Evolutionary conservation across 2,797 vertebrate species (phyloP).

Genomic region (Pipistrellus nathusii): DNA sequence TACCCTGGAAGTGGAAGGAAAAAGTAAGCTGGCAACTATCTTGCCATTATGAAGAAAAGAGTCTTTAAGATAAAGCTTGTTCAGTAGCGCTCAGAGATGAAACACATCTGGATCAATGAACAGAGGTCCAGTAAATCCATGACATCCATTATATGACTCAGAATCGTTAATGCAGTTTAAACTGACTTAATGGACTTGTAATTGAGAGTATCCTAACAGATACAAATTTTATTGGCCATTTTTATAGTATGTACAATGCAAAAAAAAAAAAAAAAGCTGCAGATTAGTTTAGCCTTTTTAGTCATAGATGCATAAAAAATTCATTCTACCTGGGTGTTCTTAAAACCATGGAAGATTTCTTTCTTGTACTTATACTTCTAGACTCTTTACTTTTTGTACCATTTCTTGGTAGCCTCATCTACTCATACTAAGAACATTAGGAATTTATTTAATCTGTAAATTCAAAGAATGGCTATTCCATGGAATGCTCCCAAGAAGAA

Average conservation of each 20-base stretch:
- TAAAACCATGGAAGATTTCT: not conserved
- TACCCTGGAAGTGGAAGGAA: not conserved
- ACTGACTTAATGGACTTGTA: not conserved
- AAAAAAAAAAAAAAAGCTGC: not conserved
- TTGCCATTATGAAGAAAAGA: not conserved
- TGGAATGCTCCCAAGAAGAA: not conserved
- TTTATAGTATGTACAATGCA: not conserved
- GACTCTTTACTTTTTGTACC: not conserved
- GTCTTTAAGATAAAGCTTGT: not conserved
- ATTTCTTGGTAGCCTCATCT: not conserved
- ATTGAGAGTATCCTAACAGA: not conserved
- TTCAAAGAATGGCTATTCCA: not conserved
- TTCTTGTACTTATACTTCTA: not conserved
- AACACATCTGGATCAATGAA: not conserved
- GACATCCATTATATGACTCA: not conserved
- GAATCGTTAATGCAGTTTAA: not conserved
- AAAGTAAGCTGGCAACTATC: not conserved
- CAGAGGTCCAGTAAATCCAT: not conserved
- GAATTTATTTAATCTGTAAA: not conserved
- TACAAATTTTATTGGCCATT: not conserved
- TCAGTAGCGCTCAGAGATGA: not conserved
- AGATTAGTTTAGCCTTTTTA: not conserved
- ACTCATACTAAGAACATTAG: not conserved
- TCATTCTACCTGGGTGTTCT: not conserved
- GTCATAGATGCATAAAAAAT: not conserved